Evolutionary conservation across 2,113 vertebrate species (phyloP), one percentile per base, ranked within the genome.

Genomic region (Strix aluco): DNA sequence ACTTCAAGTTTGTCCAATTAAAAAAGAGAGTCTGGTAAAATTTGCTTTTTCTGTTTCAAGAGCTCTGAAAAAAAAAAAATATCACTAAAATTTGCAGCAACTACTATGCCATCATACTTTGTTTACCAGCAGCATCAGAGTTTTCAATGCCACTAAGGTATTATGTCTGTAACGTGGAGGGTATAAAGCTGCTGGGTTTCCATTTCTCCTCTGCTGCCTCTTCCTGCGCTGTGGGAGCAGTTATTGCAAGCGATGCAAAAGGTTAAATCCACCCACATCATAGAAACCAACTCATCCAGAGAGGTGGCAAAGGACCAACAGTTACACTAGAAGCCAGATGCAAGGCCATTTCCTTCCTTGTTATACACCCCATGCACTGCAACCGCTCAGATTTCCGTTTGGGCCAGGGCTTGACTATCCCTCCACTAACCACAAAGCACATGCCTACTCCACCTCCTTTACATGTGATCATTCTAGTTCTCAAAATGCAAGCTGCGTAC

Each of bases 271-370:
- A 51, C 63, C 86, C 93, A 90, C 92, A 89, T 81, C 88, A 90
- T 3, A 92, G 91, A 86, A 88, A 84, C 47, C 86, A 93, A 2
- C 89, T 89, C 83, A 81, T 54, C 86, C 87, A 90, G 13, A 40
- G 71, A 73, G 82, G 86, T 71, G 86, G 87, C 85, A 96, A 42
- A 88, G 84, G 55, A n/a, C 52, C 93, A 90, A 44, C 62, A 96
- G 55, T 36, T 38, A 58, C 88, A 29, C 30, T 79, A 55, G 54
- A 49, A 95, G 89, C 63, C 81, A 80, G 62, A 75, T 36, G 78
- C 81, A 90, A 87, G 63, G 34, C 84, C 81, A 58, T 89, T 97
- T 97, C 97, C 94, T 97, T 92, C 95, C 91, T 69, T 11, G 47
- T 81, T 61, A 38, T 36, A 58, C 81, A 79, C 84, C 67, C 91